Conservation (phyloP, 1,140 invertebrate genomes). For the Cryptotermes secundus region DNA sequence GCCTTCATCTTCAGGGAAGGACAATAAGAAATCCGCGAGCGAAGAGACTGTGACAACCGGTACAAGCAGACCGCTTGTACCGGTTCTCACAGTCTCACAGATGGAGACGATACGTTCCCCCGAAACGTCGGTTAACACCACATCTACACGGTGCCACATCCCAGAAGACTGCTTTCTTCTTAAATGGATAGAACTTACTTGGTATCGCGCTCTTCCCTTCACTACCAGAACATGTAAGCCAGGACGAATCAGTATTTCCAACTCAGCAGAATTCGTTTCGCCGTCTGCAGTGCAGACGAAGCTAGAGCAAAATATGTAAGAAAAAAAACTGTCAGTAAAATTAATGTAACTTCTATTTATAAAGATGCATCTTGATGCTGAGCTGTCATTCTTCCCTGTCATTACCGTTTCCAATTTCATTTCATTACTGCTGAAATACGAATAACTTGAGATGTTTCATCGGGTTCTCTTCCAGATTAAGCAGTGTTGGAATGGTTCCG, state of each 20-base stretch:
- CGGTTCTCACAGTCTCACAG: too few relatives aligned
- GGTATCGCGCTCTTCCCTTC: too few relatives aligned
- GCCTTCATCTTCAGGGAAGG: too few relatives aligned
- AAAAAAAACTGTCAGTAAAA: background rate
- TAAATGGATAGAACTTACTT: too few relatives aligned
- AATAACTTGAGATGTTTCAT: background rate
- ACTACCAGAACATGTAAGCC: too few relatives aligned
- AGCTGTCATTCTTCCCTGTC: background rate
- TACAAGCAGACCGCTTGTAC: too few relatives aligned
- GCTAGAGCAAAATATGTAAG: background rate
- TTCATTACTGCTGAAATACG: background rate
- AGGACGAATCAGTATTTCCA: background rate
- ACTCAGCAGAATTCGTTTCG: background rate
- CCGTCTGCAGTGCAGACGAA: background rate
- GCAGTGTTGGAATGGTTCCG: background rate
- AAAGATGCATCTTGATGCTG: background rate
- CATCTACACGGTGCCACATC: too few relatives aligned
- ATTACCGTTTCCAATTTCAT: background rate
- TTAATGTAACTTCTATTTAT: conserved; percentile 1
- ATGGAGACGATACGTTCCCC: too few relatives aligned
- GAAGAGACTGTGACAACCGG: too few relatives aligned
- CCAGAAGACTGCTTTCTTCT: too few relatives aligned
- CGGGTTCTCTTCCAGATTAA: background rate
- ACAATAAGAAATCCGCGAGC: too few relatives aligned
- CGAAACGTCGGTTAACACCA: too few relatives aligned